Evolutionary conservation across 2,113 vertebrate species (phyloP), one percentile per base, ranked within the genome.

Genomic region (Lontra canadensis): DNA sequence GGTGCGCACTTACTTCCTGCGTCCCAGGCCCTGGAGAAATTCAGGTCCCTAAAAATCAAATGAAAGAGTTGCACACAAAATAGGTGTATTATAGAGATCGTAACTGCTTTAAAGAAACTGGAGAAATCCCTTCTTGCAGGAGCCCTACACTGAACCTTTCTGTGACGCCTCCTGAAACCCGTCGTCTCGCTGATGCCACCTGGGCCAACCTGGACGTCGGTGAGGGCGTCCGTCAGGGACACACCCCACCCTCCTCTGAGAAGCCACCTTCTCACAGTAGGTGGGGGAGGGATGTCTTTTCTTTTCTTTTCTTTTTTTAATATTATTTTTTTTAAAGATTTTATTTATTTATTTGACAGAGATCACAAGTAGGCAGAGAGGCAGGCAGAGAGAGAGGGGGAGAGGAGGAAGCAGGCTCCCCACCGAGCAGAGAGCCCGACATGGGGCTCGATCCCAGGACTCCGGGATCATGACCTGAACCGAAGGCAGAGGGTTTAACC

Each of bases 141-240:
- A 81, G n/a, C 18, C 29, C 79, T 36, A 74, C 20, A 59, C 55
- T 18, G 34, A 92, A 42, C 18, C 79, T 13, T 61, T n/a, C 0
- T 34, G 23, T 44, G 26, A 29, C 26, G 71, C 61, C 36, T 52
- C 44, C 4, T 4, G 78, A 71, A 94, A 44, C 52, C 52, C 29
- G 26, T 1, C 6, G 31, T 12, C 49, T n/a, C 15, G 49, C 42
- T 23, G 55, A 61, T 3, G 31, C 61, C 31, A 5, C 39, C 44
- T 14, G 2, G 23, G 36, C 14, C 31, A n/a, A 18, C 17, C 44
- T 0, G 5, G 1, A 7, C 17, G 0, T 23, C 34, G 73, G 18
- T 12, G 17, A 8, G 3, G 11, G 39, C 39, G 2, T 67, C 90
- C 29, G 26, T 4, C 15, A 2, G 10, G 0, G 29, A 21, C 18